These are phyloP conservation scores for Megastigmus dorsalis DNA, from an alignment of 2,888 invertebrate genomes.

Conservation along the genomic window DNA sequence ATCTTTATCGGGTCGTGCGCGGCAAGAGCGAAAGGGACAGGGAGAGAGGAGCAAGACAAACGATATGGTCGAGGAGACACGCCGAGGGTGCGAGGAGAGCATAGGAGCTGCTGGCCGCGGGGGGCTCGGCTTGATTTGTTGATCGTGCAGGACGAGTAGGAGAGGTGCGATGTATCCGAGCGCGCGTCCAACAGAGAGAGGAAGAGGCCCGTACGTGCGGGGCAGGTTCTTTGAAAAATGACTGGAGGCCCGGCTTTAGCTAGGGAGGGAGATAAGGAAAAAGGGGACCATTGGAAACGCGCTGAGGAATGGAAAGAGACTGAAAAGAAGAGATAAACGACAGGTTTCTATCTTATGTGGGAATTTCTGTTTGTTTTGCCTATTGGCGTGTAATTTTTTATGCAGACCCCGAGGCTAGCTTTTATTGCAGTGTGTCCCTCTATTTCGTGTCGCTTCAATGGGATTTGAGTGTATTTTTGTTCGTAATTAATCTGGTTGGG, in stretches of 20 bases:
- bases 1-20: slow-evolving; percentile 63
- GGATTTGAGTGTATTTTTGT: slow-evolving; percentile 17
- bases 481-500: slow-evolving; percentile 29
- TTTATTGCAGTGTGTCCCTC: not conserved
- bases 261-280: slow-evolving; percentile 15
- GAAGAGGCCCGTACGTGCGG: slow-evolving; percentile 26
- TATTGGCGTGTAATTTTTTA: slow-evolving; percentile 22
- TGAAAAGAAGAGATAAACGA: slow-evolving; percentile 46
- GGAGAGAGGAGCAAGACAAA: slow-evolving; percentile 50
- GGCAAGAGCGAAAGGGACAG: slow-evolving; percentile 31
- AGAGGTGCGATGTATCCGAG: slow-evolving; percentile 48
- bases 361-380: slow-evolving; percentile 36
- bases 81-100: not conserved
- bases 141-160: slow-evolving; percentile 40
- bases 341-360: slow-evolving; percentile 25
- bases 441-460: too few species aligned
- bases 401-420: not conserved
- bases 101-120: not conserved
- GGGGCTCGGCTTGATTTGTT: slow-evolving; percentile 48
- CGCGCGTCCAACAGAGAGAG: too few species aligned
- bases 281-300: slow-evolving; percentile 19
- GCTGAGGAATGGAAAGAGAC: slow-evolving; percentile 26
- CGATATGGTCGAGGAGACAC: slow-evolving; percentile 43
- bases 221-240: slow-evolving; percentile 44
- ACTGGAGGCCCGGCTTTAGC: slow-evolving; percentile 20